These are phyloP conservation scores for Macroteleia sp. DNA, from an alignment of 2,888 invertebrate species.

Conservation along the genomic window DNA sequence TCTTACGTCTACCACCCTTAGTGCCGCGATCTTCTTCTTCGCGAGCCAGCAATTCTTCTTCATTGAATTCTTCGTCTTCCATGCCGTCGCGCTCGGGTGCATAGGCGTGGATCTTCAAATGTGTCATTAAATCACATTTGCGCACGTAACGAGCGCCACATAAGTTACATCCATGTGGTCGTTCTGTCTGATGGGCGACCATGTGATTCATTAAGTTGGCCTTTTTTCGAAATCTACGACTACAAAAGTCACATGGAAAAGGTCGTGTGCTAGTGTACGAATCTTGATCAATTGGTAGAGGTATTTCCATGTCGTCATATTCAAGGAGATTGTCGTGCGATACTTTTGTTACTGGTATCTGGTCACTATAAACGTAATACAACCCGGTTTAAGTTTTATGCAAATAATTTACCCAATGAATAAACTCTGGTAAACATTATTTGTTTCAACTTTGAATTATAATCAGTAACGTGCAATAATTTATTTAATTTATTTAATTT, in stretches of 20 bases:
- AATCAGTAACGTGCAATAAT: no score
- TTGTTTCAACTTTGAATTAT: no score
- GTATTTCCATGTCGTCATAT: slow-evolving; percentile 90
- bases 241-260: slow-evolving; percentile 94
- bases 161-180: slow-evolving; percentile 92
- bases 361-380: no score
- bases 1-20: slow-evolving; percentile 78
- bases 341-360: slow-evolving; percentile 86
- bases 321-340: slow-evolving; percentile 83
- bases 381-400: no score
- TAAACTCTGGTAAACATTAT: no score
- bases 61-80: slow-evolving; percentile 86
- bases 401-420: no score
- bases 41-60: slow-evolving; percentile 79
- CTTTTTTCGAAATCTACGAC: slow-evolving; percentile 92
- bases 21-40: slow-evolving; percentile 79
- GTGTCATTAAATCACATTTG: slow-evolving; percentile 92
- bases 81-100: slow-evolving; percentile 87
- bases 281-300: slow-evolving; percentile 92
- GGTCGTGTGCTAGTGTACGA: slow-evolving; percentile 91
- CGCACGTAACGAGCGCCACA: slow-evolving; percentile 92
- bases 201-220: slow-evolving; percentile 94
- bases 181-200: slow-evolving; percentile 93
- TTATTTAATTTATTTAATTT: no score
- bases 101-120: slow-evolving; percentile 92